These are phyloP conservation scores for Apocheima hispidaria DNA, from an alignment of 2,888 invertebrate genomes.

Conservation along the genomic window DNA sequence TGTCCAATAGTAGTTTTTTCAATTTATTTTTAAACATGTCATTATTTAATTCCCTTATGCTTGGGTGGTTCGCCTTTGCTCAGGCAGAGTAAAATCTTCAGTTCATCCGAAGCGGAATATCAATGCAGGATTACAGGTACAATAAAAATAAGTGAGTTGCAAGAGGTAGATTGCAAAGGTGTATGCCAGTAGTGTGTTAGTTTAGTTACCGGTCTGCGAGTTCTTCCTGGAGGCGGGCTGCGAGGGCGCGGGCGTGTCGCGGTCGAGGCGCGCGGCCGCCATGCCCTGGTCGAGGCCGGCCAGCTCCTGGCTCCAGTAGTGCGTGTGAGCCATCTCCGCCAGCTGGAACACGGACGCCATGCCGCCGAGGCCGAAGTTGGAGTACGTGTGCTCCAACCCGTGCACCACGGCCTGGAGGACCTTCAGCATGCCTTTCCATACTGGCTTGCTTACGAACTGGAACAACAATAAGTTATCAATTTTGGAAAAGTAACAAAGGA, in stretches of 20 bases:
- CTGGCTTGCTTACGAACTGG: constrained; percentile 94
- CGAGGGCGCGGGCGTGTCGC: constrained; percentile 73
- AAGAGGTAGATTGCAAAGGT: background rate
- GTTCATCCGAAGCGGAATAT: no score
- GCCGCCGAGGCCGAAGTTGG: constrained; percentile 97
- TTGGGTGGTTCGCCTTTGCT: background rate
- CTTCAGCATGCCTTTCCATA: constrained; percentile 99
- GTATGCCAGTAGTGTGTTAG: background rate
- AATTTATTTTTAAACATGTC: no score
- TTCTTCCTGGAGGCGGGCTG: constrained; percentile 88
- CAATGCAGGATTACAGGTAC: no score
- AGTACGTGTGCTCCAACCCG: constrained; percentile 96
- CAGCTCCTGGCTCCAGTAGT: constrained; percentile 97
- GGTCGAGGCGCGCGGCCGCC: constrained; percentile 71
- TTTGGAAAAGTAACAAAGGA: no score
- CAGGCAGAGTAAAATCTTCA: background rate
- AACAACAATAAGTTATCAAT: background rate
- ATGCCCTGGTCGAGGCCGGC: constrained; percentile 84
- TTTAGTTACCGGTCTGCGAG: constrained; percentile 86
- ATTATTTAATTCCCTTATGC: no score
- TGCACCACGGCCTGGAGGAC: constrained; percentile 95
- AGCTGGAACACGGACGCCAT: constrained; percentile 99
- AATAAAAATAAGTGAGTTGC: background rate
- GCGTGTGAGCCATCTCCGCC: constrained; percentile 99
- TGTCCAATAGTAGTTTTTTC: no score